A percentile compares a stretch with the other conserved stretches of the same genome.
These are phyloP conservation scores for Onychorhynchus coronatus DNA, from an alignment of 2,113 vertebrate genomes.

Conservation along the genomic window DNA sequence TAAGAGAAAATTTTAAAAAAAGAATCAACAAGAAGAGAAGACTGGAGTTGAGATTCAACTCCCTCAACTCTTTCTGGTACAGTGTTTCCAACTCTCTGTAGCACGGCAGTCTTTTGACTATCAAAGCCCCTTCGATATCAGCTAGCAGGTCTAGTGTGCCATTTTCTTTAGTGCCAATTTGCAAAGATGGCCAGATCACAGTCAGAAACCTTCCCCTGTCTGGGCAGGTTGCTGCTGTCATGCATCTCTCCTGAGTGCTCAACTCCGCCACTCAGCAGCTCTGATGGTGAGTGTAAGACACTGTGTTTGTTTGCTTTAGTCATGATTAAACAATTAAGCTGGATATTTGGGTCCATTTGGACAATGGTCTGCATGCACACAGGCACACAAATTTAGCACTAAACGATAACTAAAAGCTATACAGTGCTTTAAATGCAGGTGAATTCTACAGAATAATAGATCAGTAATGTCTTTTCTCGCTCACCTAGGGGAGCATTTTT, in stretches of 20 bases:
- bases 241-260: neutral
- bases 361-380: neutral
- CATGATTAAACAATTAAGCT: neutral
- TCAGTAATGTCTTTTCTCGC: conserved; percentile 34
- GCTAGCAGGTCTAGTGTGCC: neutral
- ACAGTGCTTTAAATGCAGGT: conserved; percentile 48
- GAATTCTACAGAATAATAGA: conserved; percentile 5
- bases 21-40: neutral
- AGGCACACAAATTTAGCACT: neutral
- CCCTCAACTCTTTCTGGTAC: neutral
- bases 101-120: neutral
- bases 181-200: neutral
- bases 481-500: neutral
- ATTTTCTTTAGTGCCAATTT: neutral
- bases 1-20: neutral
- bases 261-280: neutral
- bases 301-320: neutral
- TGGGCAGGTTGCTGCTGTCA: neutral
- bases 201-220: neutral
- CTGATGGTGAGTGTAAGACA: neutral
- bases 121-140: neutral
- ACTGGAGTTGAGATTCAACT: neutral
- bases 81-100: neutral
- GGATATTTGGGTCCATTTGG: neutral
- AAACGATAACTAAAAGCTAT: neutral